Percentiles rank a stretch among this genome's conserved stretches.
phyloP scores from a whole-genome alignment of 2,797 vertebrate species.

The Phoebastria nigripes region DNA sequence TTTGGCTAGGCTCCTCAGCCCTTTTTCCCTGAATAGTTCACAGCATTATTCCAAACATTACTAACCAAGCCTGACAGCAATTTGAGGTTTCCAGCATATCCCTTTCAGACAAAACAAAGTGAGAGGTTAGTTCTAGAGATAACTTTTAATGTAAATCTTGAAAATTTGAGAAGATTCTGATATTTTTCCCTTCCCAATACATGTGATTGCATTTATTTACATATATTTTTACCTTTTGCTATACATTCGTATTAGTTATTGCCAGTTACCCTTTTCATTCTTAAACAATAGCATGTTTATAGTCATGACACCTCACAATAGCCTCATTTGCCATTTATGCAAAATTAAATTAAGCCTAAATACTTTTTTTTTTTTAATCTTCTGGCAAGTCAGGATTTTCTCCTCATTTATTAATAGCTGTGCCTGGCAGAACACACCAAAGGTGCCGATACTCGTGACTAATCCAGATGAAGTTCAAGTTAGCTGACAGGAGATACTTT shows the following conservation, averaged over 20 bases:
- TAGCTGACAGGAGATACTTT: neutral
- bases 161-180: conserved; percentile 6
- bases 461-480: conserved; percentile 52
- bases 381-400: conserved; percentile 30
- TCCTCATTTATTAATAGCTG: conserved; percentile 29
- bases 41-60: neutral
- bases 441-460: conserved; percentile 22
- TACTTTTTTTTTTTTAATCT: neutral
- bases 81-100: neutral
- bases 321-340: neutral
- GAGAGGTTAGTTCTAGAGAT: conserved; percentile 1
- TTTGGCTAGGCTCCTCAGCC: neutral
- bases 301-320: neutral
- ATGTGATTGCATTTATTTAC: conserved; percentile 1
- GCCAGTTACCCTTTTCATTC: conserved; percentile 11
- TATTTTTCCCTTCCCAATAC: neutral
- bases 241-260: neutral
- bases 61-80: neutral
- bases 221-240: neutral
- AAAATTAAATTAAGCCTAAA: conserved; percentile 22
- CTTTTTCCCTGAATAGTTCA: neutral
- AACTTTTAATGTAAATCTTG: conserved; percentile 50
- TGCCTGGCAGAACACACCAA: conserved; percentile 13
- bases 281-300: conserved; percentile 1
- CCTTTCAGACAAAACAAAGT: neutral